These are phyloP conservation scores for Atherix ibis DNA, from an alignment of 2,888 invertebrate genomes.

Conservation along the genomic window DNA sequence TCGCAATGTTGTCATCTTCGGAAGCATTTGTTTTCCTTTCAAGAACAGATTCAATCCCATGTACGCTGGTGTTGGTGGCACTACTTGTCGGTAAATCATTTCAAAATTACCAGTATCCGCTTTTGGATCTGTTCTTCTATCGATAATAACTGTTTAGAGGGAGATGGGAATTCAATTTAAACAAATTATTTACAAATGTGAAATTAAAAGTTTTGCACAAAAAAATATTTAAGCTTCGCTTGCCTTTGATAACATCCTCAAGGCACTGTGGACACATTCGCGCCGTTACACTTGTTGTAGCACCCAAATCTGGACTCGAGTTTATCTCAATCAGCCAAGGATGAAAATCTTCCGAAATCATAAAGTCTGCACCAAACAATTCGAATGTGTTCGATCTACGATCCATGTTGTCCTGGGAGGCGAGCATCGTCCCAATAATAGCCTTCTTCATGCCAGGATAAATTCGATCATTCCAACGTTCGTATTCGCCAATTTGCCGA, in stretches of 20 bases:
- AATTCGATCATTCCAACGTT: slow-evolving; percentile 69
- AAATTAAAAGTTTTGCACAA: no score
- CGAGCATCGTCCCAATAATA: slow-evolving; percentile 61
- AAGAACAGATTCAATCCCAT: slow-evolving; percentile 40
- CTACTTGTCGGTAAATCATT: slow-evolving; percentile 57
- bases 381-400: slow-evolving; percentile 70
- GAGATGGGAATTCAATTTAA: no score
- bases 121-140: slow-evolving; percentile 50
- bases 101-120: slow-evolving; percentile 72
- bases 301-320: slow-evolving; percentile 80
- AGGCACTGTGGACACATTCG: slow-evolving; percentile 73
- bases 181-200: no score
- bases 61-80: slow-evolving; percentile 66
- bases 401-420: slow-evolving; percentile 76
- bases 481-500: slow-evolving; percentile 55
- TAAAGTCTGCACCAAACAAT: slow-evolving; percentile 89
- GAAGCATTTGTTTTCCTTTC: slow-evolving; percentile 28
- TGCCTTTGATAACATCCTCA: slow-evolving; percentile 85
- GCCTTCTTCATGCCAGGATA: slow-evolving; percentile 78
- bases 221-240: no score
- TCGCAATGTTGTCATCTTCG: slow-evolving; percentile 18
- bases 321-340: slow-evolving; percentile 94
- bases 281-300: slow-evolving; percentile 80
- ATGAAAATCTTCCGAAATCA: slow-evolving; percentile 72
- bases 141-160: slow-evolving; percentile 68